Conservation (phyloP, 1,140 invertebrate genomes). For the Drosophila sucinea region DNA sequence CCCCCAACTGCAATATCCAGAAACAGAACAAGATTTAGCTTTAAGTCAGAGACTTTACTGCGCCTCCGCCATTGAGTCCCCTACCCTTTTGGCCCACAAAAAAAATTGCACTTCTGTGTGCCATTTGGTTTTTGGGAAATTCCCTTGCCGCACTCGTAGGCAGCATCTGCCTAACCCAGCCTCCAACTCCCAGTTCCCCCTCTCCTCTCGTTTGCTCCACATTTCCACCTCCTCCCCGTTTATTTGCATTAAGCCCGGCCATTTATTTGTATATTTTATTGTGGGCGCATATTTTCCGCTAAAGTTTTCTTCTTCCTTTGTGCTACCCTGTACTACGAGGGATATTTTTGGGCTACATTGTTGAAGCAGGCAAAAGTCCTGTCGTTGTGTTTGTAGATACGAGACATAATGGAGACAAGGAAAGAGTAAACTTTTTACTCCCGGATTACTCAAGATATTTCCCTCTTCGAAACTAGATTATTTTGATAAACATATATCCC, state of each 20-base stretch:
- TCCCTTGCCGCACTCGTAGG: conserved; percentile 50
- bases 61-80: conserved; percentile 19
- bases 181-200: not conserved
- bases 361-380: no score
- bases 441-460: no score
- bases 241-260: conserved; percentile 76
- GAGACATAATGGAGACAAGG: no score
- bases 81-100: conserved; percentile 40
- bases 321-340: not conserved
- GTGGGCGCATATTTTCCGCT: conserved; percentile 75
- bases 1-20: conserved; percentile 31
- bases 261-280: conserved; percentile 81
- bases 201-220: not conserved
- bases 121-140: conserved; percentile 71
- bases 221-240: conserved; percentile 22
- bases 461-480: no score
- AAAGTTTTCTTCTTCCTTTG: conserved; percentile 61
- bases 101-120: conserved; percentile 77
- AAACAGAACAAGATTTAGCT: conserved; percentile 36
- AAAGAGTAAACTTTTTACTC: no score
- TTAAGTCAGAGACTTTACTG: conserved; percentile 29
- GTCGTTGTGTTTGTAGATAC: no score
- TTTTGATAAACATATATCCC: no score
- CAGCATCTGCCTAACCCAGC: conserved; percentile 24
- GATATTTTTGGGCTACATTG: no score